Base-by-base conservation (phyloP, 2,113 vertebrate genomes). In the Orientallactaga bullata region DNA sequence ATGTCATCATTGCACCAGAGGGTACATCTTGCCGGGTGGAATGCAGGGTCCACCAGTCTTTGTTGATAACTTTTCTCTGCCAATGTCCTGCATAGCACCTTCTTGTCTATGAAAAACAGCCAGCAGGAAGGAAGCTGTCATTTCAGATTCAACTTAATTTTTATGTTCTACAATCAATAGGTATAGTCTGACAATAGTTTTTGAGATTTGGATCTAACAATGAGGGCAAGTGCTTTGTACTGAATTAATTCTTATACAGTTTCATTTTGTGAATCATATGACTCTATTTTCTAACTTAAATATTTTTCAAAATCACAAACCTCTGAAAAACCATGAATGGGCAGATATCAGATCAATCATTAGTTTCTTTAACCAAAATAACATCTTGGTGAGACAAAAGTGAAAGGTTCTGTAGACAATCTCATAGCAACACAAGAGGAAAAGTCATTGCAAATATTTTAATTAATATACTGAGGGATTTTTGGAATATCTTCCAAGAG, bases 331-430 rank as follows among this genome's bases (percentile, higher is more conserved):
- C 15, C 32, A 88, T 85, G 32, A 79, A 65, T 47, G 76, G 78
- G 32, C 23, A 88, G 60, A 58, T 71, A 23, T 32, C 47, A 47
- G 35, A 18, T 23, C 39, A n/a, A 65, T 13, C n/a, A n/a, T n/a
- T n/a, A 76, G 24, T 58, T 4, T 55, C 39, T 63, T 85, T 51
- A 69, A 92, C 88, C 51, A 91, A 73, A 90, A 86, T 35, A 76
- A 51, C 13, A 61, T 35, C 85, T 80, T 68, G 23, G 28, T 82
- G 7, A 89, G 37, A 28, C 23, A 18, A 51, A 92, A 65, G 24
- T 65, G 13, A 90, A 58, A 32, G 72, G 51, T 61, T 63, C 5
- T 61, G 1, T 13, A 72, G 58, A 82, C 23, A 6, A n/a, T 13
- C 18, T 23, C 24, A 77, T 1, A n/a, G 7, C 16, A 88, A 55